Percentiles rank a stretch among this genome's conserved stretches.
phyloP scores from a whole-genome alignment of 2,797 vertebrate species.

The Lepidocolaptes lacrymiger region DNA sequence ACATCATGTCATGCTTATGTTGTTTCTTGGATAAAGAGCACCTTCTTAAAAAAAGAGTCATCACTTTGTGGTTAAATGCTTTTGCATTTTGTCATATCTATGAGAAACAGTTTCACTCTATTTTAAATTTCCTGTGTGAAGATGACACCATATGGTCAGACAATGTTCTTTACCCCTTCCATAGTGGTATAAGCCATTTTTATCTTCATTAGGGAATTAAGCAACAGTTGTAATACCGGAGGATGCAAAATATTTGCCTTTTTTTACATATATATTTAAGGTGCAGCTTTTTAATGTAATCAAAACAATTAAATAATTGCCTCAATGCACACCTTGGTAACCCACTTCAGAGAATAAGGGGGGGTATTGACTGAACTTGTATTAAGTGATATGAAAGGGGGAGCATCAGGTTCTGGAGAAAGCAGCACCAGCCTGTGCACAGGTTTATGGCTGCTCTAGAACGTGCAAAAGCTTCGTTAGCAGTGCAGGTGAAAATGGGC shows the following conservation, averaged over 20 bases:
- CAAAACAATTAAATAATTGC: neutral
- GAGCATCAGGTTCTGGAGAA: neutral
- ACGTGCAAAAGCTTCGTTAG: fast-evolving
- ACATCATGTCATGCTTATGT: conserved; percentile 58
- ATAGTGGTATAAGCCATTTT: neutral
- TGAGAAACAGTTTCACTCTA: conserved; percentile 2
- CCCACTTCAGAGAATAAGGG: fast-evolving
- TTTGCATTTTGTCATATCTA: conserved; percentile 20
- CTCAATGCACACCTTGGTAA: neutral
- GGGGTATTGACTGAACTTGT: neutral
- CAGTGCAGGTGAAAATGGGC: neutral
- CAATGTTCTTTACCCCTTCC: neutral
- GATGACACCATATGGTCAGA: conserved; percentile 17
- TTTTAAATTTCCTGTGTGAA: conserved; percentile 32
- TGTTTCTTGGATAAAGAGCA: conserved; percentile 63
- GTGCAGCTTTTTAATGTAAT: neutral
- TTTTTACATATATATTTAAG: neutral
- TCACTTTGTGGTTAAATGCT: conserved; percentile 25
- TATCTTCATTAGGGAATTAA: neutral
- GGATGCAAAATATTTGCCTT: neutral
- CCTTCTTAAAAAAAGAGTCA: conserved; percentile 42
- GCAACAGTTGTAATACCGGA: fast-evolving
- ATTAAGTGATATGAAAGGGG: neutral
- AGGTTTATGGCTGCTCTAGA: neutral
- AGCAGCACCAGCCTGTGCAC: neutral